These are phyloP conservation scores for Scaptomyza polygonia DNA, from an alignment of 2,888 invertebrate species.

Conservation along the genomic window DNA sequence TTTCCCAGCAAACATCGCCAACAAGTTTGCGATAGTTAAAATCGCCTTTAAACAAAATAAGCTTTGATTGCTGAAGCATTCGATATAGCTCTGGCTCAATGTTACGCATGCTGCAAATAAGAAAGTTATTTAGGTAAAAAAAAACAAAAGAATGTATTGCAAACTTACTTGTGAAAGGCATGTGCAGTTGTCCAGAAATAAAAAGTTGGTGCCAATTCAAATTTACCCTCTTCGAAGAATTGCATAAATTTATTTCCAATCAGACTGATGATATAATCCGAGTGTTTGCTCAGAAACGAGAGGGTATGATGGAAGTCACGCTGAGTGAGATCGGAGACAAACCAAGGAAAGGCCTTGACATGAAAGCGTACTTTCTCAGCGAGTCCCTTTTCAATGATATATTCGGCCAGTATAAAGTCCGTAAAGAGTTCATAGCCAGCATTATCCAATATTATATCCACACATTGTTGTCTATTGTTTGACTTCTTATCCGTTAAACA, in stretches of 20 bases:
- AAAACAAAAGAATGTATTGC: too few species aligned
- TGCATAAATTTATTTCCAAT: conserved; percentile 87
- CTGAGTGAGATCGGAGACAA: conserved; percentile 93
- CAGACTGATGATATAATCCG: conserved; percentile 72
- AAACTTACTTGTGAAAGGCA: conserved; percentile 86
- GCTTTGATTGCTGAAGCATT: conserved; percentile 88
- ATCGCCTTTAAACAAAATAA: conserved; percentile 96
- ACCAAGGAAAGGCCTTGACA: conserved; percentile 96
- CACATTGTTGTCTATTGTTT: conserved; percentile 83
- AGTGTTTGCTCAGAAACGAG: conserved; percentile 83
- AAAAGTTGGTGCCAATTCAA: conserved; percentile 85
- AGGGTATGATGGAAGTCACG: conserved; percentile 91
- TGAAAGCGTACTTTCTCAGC: conserved; percentile 90
- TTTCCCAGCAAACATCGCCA: conserved; percentile 93
- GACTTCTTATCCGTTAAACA: conserved; percentile 66
- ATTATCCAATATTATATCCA: conserved; percentile 95
- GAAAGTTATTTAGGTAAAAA: not conserved
- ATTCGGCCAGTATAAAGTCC: conserved; percentile 94
- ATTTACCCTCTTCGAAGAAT: conserved; percentile 85
- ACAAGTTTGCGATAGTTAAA: conserved; percentile 97
- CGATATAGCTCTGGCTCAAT: conserved; percentile 89
- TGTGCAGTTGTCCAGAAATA: conserved; percentile 95
- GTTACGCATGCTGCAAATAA: conserved; percentile 87
- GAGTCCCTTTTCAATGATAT: conserved; percentile 87
- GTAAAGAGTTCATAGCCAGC: conserved; percentile 96